Evolutionary conservation across 37 sponge, comb jelly and placozoan genomes (phyloP).

Genomic region (Cliona cf. orientalis): DNA sequence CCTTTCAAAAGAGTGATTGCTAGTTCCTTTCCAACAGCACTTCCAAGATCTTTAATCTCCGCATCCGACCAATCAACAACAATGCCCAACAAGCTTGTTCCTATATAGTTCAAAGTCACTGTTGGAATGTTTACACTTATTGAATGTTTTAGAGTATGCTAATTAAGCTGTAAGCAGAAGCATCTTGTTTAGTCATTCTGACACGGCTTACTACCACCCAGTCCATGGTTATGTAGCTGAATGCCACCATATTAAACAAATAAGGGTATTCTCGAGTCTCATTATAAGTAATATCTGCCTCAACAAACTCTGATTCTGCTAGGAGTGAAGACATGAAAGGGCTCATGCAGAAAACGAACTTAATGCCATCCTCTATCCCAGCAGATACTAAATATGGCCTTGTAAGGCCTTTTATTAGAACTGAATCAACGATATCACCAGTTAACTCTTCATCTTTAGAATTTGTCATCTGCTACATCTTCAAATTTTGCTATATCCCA

Average conservation of each 20-base stretch:
- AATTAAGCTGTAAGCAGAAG: not conserved
- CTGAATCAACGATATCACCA: not conserved
- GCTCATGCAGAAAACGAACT: slow-evolving; percentile 14
- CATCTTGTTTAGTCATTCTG: slow-evolving; percentile 12
- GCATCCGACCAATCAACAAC: slow-evolving; percentile 23
- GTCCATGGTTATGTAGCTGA: slow-evolving; percentile 7
- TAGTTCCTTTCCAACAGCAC: slow-evolving; percentile 15
- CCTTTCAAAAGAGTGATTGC: slow-evolving; percentile 14
- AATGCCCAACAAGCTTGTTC: slow-evolving; percentile 21
- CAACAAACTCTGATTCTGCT: slow-evolving; percentile 18
- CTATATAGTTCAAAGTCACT: slow-evolving; percentile 7
- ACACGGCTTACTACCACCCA: slow-evolving; percentile 22
- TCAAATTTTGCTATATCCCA: not conserved
- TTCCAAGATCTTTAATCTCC: not conserved
- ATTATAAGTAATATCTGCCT: slow-evolving; percentile 43
- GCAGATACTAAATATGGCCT: slow-evolving; percentile 42
- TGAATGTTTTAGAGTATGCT: slow-evolving; percentile 1
- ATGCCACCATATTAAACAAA: slow-evolving; percentile 33
- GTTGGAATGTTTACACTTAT: not conserved
- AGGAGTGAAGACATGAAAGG: slow-evolving; percentile 16
- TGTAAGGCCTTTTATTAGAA: slow-evolving; percentile 12
- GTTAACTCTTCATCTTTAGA: slow-evolving; percentile 6
- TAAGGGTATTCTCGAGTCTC: slow-evolving; percentile 27
- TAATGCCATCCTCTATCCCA: slow-evolving; percentile 26
- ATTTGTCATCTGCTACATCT: slow-evolving; percentile 20